Conservation (phyloP, 2,888 invertebrate genomes). For the Drosophila demipolita region DNA sequence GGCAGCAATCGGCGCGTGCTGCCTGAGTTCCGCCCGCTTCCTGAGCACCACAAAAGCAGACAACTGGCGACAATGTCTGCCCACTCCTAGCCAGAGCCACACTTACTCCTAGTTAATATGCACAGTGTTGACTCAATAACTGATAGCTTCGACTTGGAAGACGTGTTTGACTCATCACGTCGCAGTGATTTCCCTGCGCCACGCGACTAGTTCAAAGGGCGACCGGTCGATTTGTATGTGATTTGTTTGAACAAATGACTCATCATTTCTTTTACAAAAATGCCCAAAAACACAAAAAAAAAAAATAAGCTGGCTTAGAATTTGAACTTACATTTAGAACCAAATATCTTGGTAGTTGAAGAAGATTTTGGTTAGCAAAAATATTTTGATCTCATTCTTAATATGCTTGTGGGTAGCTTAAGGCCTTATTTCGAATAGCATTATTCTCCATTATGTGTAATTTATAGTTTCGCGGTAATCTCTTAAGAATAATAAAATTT, state of each 20-base stretch:
- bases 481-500: neutral
- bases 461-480: neutral
- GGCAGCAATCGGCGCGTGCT: slow-evolving; percentile 58
- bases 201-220: slow-evolving; percentile 72
- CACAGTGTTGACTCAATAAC: slow-evolving; percentile 45
- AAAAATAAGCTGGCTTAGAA: slow-evolving; percentile 13
- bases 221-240: slow-evolving; percentile 56
- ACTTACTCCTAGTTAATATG: slow-evolving; percentile 69
- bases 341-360: slow-evolving; percentile 1
- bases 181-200: slow-evolving; percentile 37
- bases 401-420: neutral
- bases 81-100: slow-evolving; percentile 15
- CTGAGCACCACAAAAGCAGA: slow-evolving; percentile 47
- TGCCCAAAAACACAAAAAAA: neutral
- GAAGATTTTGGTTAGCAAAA: neutral
- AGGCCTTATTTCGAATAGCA: neutral
- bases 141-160: slow-evolving; percentile 47
- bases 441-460: neutral
- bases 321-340: neutral
- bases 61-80: slow-evolving; percentile 40
- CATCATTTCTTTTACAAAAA: slow-evolving; percentile 35
- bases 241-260: slow-evolving; percentile 59
- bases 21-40: slow-evolving; percentile 65
- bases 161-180: slow-evolving; percentile 73
- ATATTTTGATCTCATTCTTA: neutral